Evolutionary conservation across 2,888 invertebrate species (phyloP).

Genomic region (Drosophila falleni): DNA sequence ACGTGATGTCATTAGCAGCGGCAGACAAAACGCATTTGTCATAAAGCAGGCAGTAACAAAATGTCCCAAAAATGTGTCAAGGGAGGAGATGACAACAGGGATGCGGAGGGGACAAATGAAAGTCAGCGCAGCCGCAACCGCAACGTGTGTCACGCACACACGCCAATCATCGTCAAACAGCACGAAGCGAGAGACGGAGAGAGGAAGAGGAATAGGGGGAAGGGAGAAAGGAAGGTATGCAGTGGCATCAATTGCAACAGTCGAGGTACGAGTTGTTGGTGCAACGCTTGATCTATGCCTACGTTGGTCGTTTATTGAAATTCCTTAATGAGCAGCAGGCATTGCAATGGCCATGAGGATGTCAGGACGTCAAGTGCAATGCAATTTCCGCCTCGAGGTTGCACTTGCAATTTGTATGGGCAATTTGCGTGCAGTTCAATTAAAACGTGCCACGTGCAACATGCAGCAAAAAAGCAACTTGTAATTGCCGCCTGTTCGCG

Average conservation of each 20-base stretch:
- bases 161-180: slow-evolving; percentile 70
- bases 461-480: slow-evolving; percentile 25
- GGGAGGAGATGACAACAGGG: background rate
- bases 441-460: slow-evolving; percentile 44
- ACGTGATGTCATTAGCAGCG: slow-evolving; percentile 77
- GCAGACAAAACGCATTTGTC: slow-evolving; percentile 69
- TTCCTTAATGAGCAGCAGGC: slow-evolving; percentile 72
- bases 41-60: slow-evolving; percentile 55
- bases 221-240: background rate
- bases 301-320: slow-evolving; percentile 69
- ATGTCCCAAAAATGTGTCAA: slow-evolving; percentile 37
- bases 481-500: slow-evolving; percentile 23
- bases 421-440: slow-evolving; percentile 70
- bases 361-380: slow-evolving; percentile 50
- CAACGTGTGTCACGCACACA: slow-evolving; percentile 62
- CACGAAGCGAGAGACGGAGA: background rate
- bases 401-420: slow-evolving; percentile 40
- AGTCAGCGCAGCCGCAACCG: slow-evolving; percentile 61
- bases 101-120: slow-evolving; percentile 6
- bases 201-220: background rate
- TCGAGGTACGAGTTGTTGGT: background rate
- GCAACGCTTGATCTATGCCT: slow-evolving; percentile 60
- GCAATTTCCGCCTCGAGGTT: slow-evolving; percentile 64
- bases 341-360: slow-evolving; percentile 16
- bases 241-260: slow-evolving; percentile 44